Evolutionary conservation across 30 jellyfish, hydroid and myxozoan species (phyloP).

Genomic region (Aurelia sp.): DNA sequence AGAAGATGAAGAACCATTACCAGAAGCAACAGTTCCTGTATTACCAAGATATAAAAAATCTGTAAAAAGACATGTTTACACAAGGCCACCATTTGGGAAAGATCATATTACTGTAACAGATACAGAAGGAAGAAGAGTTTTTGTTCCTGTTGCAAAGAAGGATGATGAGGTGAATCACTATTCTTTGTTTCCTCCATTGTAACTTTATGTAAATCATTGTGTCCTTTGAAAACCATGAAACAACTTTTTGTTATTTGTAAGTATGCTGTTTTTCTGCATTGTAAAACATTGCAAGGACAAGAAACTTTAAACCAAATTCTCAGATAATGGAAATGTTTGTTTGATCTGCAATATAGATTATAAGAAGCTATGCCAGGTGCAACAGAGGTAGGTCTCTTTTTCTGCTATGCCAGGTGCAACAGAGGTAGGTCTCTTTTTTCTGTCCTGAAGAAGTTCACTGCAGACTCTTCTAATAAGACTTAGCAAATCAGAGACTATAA

Average conservation of each 20-base stretch:
- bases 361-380: no score
- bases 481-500: no score
- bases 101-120: constrained; percentile 72
- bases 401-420: no score
- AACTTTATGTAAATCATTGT: not conserved
- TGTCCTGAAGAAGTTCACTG: no score
- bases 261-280: no score
- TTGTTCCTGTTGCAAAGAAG: constrained; percentile 14
- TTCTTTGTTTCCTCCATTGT: not conserved
- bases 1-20: not conserved
- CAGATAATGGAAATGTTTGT: no score
- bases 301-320: no score
- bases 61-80: constrained; percentile 55
- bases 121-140: constrained; percentile 86
- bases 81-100: constrained; percentile 71
- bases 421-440: no score
- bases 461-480: no score
- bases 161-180: constrained; percentile 12
- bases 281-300: no score
- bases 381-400: no score
- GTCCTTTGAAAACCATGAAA: not conserved
- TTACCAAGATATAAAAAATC: not conserved
- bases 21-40: not conserved
- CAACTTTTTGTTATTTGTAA: not conserved
- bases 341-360: no score